Percentiles rank a stretch among this genome's conserved stretches.
Conservation (phyloP, 2,888 invertebrate species). For the Chrysolina americana region DNA sequence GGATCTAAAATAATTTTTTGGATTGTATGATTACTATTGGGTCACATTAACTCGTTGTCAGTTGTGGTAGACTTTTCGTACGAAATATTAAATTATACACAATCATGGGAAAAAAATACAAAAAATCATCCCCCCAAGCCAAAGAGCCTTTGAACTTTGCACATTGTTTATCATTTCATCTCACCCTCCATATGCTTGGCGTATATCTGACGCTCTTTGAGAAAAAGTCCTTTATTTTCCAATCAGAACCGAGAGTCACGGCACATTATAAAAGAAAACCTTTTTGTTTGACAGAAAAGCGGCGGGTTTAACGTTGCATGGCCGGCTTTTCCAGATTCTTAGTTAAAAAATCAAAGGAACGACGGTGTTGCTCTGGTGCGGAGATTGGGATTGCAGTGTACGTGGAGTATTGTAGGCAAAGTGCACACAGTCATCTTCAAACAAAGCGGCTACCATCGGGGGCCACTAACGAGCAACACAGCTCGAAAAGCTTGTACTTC, state of each 20-base stretch:
- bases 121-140: too few relatives aligned
- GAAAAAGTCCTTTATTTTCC: slow-evolving; percentile 9
- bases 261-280: slow-evolving; percentile 40
- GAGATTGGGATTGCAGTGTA: slow-evolving; percentile 63
- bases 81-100: too few relatives aligned
- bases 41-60: too few relatives aligned
- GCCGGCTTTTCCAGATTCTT: slow-evolving; percentile 43
- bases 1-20: too few relatives aligned
- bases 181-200: not conserved
- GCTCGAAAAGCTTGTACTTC: slow-evolving; percentile 63
- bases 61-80: too few relatives aligned
- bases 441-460: slow-evolving; percentile 64
- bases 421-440: slow-evolving; percentile 64
- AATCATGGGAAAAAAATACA: too few relatives aligned
- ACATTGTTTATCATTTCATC: not conserved
- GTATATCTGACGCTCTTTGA: slow-evolving; percentile 27
- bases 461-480: slow-evolving; percentile 64
- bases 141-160: too few relatives aligned
- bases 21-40: too few relatives aligned
- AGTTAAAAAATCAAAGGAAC: slow-evolving; percentile 47
- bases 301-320: slow-evolving; percentile 37
- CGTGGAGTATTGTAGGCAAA: slow-evolving; percentile 64
- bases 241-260: slow-evolving; percentile 11
- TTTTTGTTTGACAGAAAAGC: slow-evolving; percentile 35
- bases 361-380: slow-evolving; percentile 31